Percentiles rank a stretch among this genome's conserved stretches.
phyloP scores from a whole-genome alignment of 2,888 invertebrate species.

The Lithophane socia region DNA sequence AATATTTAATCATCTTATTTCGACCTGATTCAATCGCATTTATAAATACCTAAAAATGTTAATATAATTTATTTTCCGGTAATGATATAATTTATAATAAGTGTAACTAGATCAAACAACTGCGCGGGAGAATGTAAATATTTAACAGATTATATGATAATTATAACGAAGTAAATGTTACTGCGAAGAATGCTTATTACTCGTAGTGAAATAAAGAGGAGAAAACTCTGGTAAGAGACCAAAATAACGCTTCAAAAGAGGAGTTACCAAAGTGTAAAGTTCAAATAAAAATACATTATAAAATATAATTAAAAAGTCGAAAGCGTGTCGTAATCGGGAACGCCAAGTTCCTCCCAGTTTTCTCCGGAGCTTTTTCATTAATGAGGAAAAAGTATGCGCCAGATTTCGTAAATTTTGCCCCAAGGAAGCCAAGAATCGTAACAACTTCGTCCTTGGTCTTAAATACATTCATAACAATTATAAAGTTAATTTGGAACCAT shows the following conservation, averaged over 20 bases:
- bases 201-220: not conserved
- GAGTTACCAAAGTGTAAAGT: constrained; percentile 3
- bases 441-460: constrained; percentile 40
- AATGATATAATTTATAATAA: constrained; percentile 7
- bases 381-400: constrained; percentile 60
- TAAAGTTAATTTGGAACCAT: constrained; percentile 37
- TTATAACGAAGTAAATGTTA: not conserved
- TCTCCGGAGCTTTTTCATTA: constrained; percentile 60
- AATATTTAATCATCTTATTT: not conserved
- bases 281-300: constrained; percentile 12
- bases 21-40: not conserved
- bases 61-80: constrained; percentile 24
- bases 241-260: not conserved
- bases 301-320: constrained; percentile 43
- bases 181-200: not conserved
- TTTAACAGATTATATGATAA: not conserved
- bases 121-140: constrained; percentile 3
- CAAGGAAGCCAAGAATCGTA: constrained; percentile 34
- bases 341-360: constrained; percentile 30
- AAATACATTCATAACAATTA: constrained; percentile 54
- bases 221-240: not conserved
- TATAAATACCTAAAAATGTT: not conserved
- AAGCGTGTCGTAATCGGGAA: constrained; percentile 18
- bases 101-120: constrained; percentile 7
- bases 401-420: constrained; percentile 59